Base-by-base conservation (phyloP, 1,140 invertebrate genomes). In the Harlomillsia oculata region DNA sequence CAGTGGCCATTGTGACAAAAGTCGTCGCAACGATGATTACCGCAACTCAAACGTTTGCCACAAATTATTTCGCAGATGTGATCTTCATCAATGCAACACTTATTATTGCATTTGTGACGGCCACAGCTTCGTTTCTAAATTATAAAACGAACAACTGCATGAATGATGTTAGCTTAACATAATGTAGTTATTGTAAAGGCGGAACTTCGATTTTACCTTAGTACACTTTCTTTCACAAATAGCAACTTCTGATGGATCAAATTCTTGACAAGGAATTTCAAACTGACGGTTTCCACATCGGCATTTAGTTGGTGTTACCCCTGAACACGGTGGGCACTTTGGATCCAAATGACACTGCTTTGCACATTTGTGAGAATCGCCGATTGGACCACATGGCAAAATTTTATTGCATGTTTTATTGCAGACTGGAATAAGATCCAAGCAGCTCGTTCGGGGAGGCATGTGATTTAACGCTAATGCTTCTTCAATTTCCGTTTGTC, bases 1-100 rank as follows among this genome's bases (percentile, higher is more conserved):
- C 93, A 97, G 69, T 87, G 82, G 45, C 89, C 87, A 53, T 79
- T 80, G 71, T 97, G 93, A 75, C 93, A 97, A 6, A 81, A 81
- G 64, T 84, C 78, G 64, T 89, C 83, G 72, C 93, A 97, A 60
- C 81, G 82, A 69, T 97, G 93, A 50, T 79, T 77, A 25, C 89
- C 88, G 72, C 93, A 97, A 32, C 78, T 80, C 1, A 96, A 73
- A 1, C 78, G 81, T 60, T 82, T 82, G 14, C 83, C 85, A 73
- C 92, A 97, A 34, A 82, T 78, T 59, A 87, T 71, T 1, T 82
- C 80, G 74, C 94, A 97, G 28, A 83, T 74, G 70, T 97, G 94
- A 44, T 89, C 84, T 20, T 82, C 74, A 59, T 87, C 83, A 53
- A 87, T 85, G 68, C 94, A 98, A 70, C 92, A 92, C 26, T 78